Base-by-base conservation (phyloP, 2,888 invertebrate species). In the Ophion obscuratus region DNA sequence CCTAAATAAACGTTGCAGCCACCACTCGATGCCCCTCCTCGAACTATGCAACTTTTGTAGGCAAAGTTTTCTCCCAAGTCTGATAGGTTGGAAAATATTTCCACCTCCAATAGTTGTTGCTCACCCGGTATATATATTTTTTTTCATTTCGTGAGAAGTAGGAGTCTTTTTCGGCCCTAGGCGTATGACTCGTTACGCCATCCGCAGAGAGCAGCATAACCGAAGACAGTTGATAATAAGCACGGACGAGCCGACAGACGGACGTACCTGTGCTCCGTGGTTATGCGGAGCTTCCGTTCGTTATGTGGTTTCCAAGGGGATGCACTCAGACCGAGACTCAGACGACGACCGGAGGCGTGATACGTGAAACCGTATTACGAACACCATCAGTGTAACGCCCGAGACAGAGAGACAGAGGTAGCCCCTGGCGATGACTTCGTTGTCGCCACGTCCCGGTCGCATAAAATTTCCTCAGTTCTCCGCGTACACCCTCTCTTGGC, bases 271-370 rank as follows among this genome's bases (percentile, higher is more conserved):
- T 14, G 44, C 64, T 80, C n/a, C 70, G 40, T 44, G 66, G 67
- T 9, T 77, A 59, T 67, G 61, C 66, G 76, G 62, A 70, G 68
- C 62, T 76, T 70, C 36, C 61, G 62, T 71, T 71, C 40, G 44
- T 70, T 84, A 80, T 87, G 87, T 83, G 83, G 88, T 88, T 88
- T 88, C 89, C 88, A 89, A 89, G 89, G 89, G 89, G 89, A 87
- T 90, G 89, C 89, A 90, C 89, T 91, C 88, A 89, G 89, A 88
- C 89, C 83, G 83, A 31, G 81, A 87, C 87, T 84, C 81, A 83
- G 86, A 83, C 84, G 53, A 31, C 64, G 80, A 83, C 85, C 82
- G 76, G 80, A 74, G 83, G 79, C 82, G 85, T 85, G 78, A 81
- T 83, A 77, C 76, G 85, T 84, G 86, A 74, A 77, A 83, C 61